Evolutionary conservation across 2,797 vertebrate species (phyloP).

Genomic region (Pangasius larnaudii): DNA sequence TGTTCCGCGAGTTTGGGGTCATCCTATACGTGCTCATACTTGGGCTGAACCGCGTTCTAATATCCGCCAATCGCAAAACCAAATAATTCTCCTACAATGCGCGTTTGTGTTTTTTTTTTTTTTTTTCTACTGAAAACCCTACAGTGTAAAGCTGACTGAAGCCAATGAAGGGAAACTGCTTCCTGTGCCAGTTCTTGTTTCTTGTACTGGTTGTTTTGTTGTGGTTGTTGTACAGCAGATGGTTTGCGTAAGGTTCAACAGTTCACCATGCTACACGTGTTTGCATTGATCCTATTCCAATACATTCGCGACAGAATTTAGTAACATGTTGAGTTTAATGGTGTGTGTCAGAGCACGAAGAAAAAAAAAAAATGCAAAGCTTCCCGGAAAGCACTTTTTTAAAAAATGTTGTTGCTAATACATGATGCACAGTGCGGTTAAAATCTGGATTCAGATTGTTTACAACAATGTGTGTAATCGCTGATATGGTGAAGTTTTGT

Average conservation of each 20-base stretch:
- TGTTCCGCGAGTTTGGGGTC: not conserved
- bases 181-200: not conserved
- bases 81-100: not conserved
- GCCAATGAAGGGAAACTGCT: not conserved
- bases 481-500: no score
- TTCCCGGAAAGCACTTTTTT: not conserved
- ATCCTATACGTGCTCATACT: not conserved
- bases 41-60: not conserved
- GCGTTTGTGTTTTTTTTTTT: not conserved
- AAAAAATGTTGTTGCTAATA: not conserved
- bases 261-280: not conserved
- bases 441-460: not conserved
- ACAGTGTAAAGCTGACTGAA: not conserved
- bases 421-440: not conserved
- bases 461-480: not conserved
- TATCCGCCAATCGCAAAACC: not conserved
- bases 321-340: slow-evolving; percentile 5
- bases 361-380: no score
- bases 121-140: not conserved
- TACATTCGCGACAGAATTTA: not conserved
- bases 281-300: not conserved
- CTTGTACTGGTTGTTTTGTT: not conserved
- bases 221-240: slow-evolving; percentile 1
- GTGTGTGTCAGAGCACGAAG: not conserved
- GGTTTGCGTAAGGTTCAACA: not conserved